Evolutionary conservation across 1,140 invertebrate species (phyloP).

Genomic region (Diploscapter pachys): DNA sequence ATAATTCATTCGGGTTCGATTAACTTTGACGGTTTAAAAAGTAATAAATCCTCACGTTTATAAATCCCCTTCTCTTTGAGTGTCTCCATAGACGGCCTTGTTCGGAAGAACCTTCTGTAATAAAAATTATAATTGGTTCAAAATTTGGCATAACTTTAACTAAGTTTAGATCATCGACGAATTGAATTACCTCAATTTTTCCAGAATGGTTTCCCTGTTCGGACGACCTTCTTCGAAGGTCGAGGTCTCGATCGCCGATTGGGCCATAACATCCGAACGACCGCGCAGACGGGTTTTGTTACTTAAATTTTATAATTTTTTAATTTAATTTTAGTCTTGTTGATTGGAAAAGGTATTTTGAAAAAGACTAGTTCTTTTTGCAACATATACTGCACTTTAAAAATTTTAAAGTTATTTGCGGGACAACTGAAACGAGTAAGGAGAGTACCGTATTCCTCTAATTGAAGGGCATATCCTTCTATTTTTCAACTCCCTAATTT

Average conservation of each 20-base stretch:
- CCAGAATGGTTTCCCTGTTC: conserved; percentile 29
- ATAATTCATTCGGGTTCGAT: conserved; percentile 2
- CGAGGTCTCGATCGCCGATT: conserved; percentile 32
- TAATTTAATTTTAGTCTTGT: too few relatives aligned
- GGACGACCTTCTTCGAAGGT: conserved; percentile 17
- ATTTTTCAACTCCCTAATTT: too few relatives aligned
- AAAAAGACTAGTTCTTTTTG: too few relatives aligned
- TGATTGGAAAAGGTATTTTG: too few relatives aligned
- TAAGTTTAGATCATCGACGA: too few relatives aligned
- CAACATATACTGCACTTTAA: too few relatives aligned
- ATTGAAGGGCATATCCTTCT: too few relatives aligned
- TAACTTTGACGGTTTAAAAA: conserved; percentile 13
- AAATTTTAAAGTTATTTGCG: too few relatives aligned
- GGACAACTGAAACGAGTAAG: too few relatives aligned
- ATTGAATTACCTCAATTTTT: conserved; percentile 3
- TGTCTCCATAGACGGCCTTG: conserved; percentile 73
- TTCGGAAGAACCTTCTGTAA: conserved; percentile 68
- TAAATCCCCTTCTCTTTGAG: conserved; percentile 77
- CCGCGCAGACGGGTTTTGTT: conserved; percentile 12
- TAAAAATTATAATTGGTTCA: too few relatives aligned
- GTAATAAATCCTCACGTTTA: conserved; percentile 66
- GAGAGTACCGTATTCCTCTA: too few relatives aligned
- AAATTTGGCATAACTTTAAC: too few relatives aligned
- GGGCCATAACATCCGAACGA: background rate
- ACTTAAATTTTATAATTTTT: conserved; percentile 4